A percentile compares a stretch with the other conserved stretches of the same genome.
These are phyloP conservation scores for Pedicia rivosa DNA, from an alignment of 2,888 invertebrate genomes.

Conservation along the genomic window DNA sequence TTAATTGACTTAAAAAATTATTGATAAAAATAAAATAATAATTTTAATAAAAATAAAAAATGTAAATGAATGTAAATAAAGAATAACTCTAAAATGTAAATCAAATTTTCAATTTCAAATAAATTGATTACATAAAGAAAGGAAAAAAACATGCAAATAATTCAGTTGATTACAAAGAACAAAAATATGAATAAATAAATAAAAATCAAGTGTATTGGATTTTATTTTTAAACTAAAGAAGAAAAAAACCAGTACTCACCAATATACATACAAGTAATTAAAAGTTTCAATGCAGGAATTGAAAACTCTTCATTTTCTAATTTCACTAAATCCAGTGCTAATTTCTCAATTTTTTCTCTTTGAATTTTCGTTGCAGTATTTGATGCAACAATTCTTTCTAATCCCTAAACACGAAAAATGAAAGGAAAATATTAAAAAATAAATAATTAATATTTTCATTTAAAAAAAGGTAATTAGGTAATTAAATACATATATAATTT, in stretches of 20 bases:
- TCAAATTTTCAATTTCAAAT: too few relatives aligned
- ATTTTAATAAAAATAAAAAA: too few relatives aligned
- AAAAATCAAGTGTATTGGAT: too few relatives aligned
- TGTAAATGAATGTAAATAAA: too few relatives aligned
- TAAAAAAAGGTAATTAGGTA: too few relatives aligned
- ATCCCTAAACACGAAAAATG: constrained; percentile 35
- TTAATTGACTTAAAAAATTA: too few relatives aligned
- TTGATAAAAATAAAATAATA: too few relatives aligned
- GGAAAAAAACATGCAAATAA: neutral
- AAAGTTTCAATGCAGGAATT: constrained; percentile 53
- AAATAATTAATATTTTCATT: constrained; percentile 7
- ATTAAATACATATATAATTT: constrained; percentile 1
- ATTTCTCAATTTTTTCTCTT: constrained; percentile 46
- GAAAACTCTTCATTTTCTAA: constrained; percentile 51
- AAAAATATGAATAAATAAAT: too few relatives aligned
- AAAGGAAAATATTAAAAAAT: constrained; percentile 14
- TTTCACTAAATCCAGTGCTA: constrained; percentile 50
- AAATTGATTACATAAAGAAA: neutral
- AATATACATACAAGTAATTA: constrained; percentile 66
- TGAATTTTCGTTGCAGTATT: constrained; percentile 36
- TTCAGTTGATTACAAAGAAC: neutral
- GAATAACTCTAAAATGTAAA: too few relatives aligned
- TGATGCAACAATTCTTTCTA: constrained; percentile 51
- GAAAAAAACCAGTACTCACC: constrained; percentile 34
- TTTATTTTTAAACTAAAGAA: neutral